These are phyloP conservation scores for Lepilemur ruficaudatus DNA, from an alignment of 2,797 vertebrate species.

Conservation along the genomic window DNA sequence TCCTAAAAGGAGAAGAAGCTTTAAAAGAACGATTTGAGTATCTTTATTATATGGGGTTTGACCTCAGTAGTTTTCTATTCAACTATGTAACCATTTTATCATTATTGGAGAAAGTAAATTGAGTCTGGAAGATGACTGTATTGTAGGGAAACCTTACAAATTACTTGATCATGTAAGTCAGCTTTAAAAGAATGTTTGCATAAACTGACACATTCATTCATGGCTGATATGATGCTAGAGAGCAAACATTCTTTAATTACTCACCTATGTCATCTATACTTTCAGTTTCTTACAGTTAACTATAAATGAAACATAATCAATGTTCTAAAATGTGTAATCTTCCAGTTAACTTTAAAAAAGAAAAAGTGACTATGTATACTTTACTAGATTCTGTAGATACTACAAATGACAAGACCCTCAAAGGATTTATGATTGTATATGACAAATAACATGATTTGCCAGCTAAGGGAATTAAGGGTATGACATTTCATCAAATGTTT, in stretches of 20 bases:
- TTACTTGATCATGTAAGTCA: not conserved
- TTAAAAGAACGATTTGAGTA: constrained; percentile 30
- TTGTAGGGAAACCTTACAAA: not conserved
- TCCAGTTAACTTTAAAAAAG: not conserved
- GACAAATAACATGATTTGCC: not conserved
- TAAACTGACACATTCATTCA: not conserved
- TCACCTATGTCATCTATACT: not conserved
- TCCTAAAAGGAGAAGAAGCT: constrained; percentile 37
- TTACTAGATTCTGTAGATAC: not conserved
- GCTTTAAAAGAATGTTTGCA: constrained; percentile 12
- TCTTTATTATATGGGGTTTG: constrained; percentile 55
- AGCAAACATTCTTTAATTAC: constrained; percentile 3
- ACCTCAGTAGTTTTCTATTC: constrained; percentile 42
- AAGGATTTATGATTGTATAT: constrained; percentile 10
- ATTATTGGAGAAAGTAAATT: constrained; percentile 19
- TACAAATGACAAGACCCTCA: not conserved
- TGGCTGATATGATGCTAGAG: not conserved
- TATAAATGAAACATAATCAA: not conserved
- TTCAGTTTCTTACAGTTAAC: not conserved
- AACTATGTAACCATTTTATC: constrained; percentile 45
- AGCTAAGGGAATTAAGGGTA: not conserved
- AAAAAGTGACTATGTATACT: not conserved
- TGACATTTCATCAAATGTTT: constrained; percentile 43
- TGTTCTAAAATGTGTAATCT: not conserved
- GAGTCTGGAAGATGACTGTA: constrained; percentile 15